These are phyloP conservation scores for Neosilurus mollespiculum DNA, from an alignment of 2,797 vertebrate species.

Conservation along the genomic window DNA sequence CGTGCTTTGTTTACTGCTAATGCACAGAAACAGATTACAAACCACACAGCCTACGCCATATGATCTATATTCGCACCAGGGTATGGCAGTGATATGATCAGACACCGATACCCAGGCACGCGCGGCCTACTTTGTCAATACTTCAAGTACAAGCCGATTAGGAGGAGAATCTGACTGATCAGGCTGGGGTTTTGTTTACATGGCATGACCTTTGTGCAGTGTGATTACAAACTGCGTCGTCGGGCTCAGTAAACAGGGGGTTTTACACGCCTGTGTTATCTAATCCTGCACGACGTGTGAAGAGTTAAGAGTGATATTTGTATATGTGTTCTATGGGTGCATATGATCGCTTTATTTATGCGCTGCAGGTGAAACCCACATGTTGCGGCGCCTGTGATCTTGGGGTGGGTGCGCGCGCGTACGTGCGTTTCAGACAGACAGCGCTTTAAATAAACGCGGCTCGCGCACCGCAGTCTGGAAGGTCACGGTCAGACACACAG, in stretches of 20 bases:
- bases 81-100: background rate
- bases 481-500: constrained; percentile 36
- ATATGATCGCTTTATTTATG: background rate
- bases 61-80: background rate
- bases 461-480: constrained; percentile 46
- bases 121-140: background rate
- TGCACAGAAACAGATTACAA: constrained; percentile 3
- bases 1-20: background rate
- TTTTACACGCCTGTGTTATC: background rate
- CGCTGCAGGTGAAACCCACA: constrained; percentile 41
- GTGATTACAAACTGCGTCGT: background rate
- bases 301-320: background rate
- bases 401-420: background rate
- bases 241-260: background rate
- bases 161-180: background rate
- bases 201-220: background rate
- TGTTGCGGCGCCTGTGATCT: constrained; percentile 43
- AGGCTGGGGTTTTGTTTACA: background rate
- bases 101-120: background rate
- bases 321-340: too few species aligned
- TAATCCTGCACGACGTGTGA: background rate
- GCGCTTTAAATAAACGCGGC: constrained; percentile 44
- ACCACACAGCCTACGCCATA: background rate
- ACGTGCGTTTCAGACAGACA: constrained; percentile 26
- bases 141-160: background rate